Base-by-base conservation (phyloP, 2,113 vertebrate species). In the Lepisosteus osseus region DNA sequence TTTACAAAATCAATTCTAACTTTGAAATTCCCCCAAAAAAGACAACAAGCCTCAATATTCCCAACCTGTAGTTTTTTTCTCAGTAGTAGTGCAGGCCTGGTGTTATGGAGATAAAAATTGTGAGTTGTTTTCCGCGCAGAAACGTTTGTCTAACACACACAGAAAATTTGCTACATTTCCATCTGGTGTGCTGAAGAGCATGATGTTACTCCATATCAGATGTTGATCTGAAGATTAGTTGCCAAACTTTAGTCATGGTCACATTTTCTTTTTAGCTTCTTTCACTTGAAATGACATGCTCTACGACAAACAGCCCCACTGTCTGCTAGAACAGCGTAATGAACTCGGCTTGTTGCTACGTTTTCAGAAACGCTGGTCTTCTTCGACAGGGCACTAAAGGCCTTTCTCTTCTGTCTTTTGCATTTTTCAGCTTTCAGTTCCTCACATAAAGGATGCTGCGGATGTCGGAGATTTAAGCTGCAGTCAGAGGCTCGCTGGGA, bases 371-470 rank as follows among this genome's bases (percentile, higher is more conserved):
- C 11, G 29, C 45, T 17, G 6, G 51, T 63, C 62, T 69, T 43
- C 47, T 55, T 40, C 9, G 3, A 29, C 2, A 40, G 44, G 7
- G 2, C 68, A 75, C 66, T 72, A 70, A 75, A 54, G 47, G 64
- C 70, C 72, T 67, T 40, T 78, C 55, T 65, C n/a, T 64, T 55
- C 65, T 68, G 56, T 84, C 63, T 86, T 71, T 86, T 74, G 43
- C 69, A 65, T 77, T 55, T 87, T 78, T 84, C 57, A 84, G 90
- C 81, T 85, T 86, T 82, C 84, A 80, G 81, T 79, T 78, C 83
- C 79, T 85, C 76, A 79, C 84, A 81, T 81, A 82, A 83, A 85
- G 82, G 82, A 75, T 76, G 88, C 87, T 84, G 86, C 89, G 86
- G 88, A 91, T 77, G 85, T 77, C 83, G 83, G 82, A 86, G 65